Percentiles rank a stretch among this genome's conserved stretches.
These are phyloP conservation scores for Monopis laevigella DNA, from an alignment of 2,888 invertebrate species.

Conservation along the genomic window DNA sequence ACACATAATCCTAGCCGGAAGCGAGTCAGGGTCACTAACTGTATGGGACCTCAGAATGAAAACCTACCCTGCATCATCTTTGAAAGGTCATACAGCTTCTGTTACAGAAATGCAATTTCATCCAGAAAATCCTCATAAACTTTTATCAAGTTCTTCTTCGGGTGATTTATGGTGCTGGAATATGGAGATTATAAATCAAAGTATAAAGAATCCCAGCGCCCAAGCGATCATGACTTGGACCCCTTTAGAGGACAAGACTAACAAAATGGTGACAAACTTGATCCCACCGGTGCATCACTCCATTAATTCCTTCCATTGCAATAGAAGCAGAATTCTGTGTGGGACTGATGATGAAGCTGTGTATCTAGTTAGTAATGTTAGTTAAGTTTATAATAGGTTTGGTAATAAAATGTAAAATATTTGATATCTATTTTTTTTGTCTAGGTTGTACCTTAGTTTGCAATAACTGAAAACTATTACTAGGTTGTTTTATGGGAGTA, in stretches of 20 bases:
- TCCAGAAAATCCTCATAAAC: conserved; percentile 82
- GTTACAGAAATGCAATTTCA: conserved; percentile 91
- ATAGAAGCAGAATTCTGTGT: conserved; percentile 78
- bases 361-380: conserved; percentile 77
- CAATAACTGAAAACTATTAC: too few species aligned
- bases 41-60: conserved; percentile 92
- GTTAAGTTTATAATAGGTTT: conserved; percentile 3
- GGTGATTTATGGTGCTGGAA: conserved; percentile 95
- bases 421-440: too few species aligned
- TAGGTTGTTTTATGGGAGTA: too few species aligned
- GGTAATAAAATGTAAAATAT: too few species aligned
- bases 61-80: conserved; percentile 77
- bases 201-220: conserved; percentile 38
- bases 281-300: conserved; percentile 80
- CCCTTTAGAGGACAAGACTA: conserved; percentile 73
- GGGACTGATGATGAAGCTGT: conserved; percentile 91
- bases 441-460: too few species aligned
- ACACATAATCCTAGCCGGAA: conserved; percentile 84
- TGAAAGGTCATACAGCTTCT: conserved; percentile 69
- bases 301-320: conserved; percentile 84
- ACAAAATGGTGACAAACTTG: conserved; percentile 77
- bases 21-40: conserved; percentile 86
- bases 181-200: conserved; percentile 62
- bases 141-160: conserved; percentile 82
- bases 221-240: conserved; percentile 69